Conservation (phyloP, 2,888 invertebrate species). For the Philonicus albiceps region DNA sequence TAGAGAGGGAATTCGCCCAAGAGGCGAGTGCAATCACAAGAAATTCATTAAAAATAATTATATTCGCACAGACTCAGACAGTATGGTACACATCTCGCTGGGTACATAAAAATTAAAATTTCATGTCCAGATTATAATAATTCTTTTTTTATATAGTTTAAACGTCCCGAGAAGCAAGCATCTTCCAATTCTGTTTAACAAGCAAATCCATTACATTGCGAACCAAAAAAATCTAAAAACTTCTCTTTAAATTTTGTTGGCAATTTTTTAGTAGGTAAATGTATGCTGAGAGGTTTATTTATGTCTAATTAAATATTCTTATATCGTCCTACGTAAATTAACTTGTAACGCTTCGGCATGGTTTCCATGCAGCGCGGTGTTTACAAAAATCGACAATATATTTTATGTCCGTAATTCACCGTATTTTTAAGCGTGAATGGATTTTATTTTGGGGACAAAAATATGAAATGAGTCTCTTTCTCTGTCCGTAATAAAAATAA, state of each 20-base stretch:
- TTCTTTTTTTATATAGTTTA: background rate
- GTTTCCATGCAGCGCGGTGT: background rate
- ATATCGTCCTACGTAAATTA: background rate
- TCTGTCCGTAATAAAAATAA: constrained; percentile 5
- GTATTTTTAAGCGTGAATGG: background rate
- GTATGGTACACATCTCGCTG: background rate
- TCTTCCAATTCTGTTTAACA: background rate
- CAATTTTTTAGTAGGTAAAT: background rate
- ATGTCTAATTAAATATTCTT: constrained; percentile 21
- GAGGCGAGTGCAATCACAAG: background rate
- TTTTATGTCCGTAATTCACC: background rate
- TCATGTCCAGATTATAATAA: background rate
- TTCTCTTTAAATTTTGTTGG: background rate
- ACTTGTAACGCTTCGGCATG: background rate
- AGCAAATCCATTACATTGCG: background rate
- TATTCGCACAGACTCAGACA: background rate
- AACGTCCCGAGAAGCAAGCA: background rate
- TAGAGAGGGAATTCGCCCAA: background rate
- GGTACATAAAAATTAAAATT: background rate
- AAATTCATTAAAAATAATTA: background rate
- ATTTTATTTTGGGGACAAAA: background rate
- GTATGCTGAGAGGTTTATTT: background rate
- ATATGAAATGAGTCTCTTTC: constrained; percentile 16
- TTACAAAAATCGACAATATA: background rate
- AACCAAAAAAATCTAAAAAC: background rate